A percentile compares a stretch with the other conserved stretches of the same genome.
phyloP scores from a whole-genome alignment of 1,140 invertebrate genomes.

The Heterodera carotae region DNA sequence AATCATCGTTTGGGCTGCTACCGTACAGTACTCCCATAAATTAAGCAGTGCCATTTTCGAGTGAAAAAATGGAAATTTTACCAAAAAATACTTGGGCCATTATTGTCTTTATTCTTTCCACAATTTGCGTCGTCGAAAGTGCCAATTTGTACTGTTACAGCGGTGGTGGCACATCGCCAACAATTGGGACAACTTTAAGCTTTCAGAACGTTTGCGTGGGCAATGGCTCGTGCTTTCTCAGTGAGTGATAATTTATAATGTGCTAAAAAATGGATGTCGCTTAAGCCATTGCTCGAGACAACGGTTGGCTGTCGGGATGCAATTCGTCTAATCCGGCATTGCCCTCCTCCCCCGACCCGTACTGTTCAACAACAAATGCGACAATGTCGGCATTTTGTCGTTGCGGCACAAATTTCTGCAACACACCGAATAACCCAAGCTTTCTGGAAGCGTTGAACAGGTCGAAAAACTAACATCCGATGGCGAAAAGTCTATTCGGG shows the following conservation, averaged over 20 bases:
- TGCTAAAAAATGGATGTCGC: too few species aligned
- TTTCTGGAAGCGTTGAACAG: slow-evolving; percentile 14
- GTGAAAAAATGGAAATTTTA: background rate
- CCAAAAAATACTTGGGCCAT: background rate
- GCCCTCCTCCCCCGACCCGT: background rate
- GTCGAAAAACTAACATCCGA: background rate
- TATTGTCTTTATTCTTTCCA: background rate
- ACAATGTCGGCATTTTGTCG: slow-evolving; percentile 16
- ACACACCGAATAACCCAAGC: slow-evolving; percentile 21
- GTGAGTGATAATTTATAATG: background rate
- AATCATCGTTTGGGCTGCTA: too few species aligned
- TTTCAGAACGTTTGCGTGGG: slow-evolving; percentile 31
- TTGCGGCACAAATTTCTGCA: slow-evolving; percentile 22
- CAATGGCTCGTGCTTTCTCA: slow-evolving; percentile 19
- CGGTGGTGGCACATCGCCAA: background rate
- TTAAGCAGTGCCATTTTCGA: too few species aligned
- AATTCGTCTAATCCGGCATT: background rate
- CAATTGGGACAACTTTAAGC: slow-evolving; percentile 11
- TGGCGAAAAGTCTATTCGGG: too few species aligned
- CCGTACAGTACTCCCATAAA: too few species aligned
- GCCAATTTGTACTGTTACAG: slow-evolving; percentile 18
- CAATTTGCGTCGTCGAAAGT: background rate
- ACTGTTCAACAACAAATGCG: slow-evolving; percentile 6
- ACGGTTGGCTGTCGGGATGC: slow-evolving; percentile 13
- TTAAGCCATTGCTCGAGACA: slow-evolving; percentile 15